Conservation (phyloP, 2,797 vertebrate genomes). For the Alauda arvensis region DNA sequence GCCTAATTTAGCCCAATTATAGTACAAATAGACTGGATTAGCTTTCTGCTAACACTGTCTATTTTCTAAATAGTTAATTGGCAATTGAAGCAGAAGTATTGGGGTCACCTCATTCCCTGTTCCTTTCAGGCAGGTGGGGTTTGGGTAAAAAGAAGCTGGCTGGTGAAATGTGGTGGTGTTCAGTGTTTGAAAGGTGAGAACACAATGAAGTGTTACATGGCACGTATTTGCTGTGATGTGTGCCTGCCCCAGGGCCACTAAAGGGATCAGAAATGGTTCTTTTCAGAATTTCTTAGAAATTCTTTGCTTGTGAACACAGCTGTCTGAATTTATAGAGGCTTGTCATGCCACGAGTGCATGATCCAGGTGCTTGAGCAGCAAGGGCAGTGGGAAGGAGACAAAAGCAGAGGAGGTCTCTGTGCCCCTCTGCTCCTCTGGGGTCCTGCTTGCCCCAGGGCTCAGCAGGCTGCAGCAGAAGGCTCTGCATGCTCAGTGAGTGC, state of each 20-base stretch:
- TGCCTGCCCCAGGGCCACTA: neutral
- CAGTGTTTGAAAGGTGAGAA: neutral
- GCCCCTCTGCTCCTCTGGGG: fast-evolving
- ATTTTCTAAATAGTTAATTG: neutral
- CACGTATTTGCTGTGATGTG: neutral
- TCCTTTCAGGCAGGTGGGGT: neutral
- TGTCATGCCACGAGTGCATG: neutral
- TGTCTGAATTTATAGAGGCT: neutral
- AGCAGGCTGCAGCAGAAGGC: neutral
- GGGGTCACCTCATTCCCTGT: neutral
- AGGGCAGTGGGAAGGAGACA: neutral
- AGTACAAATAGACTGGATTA: neutral
- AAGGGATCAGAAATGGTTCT: neutral
- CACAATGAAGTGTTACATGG: neutral
- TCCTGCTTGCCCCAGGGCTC: neutral
- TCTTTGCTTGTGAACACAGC: neutral
- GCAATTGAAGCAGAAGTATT: neutral
- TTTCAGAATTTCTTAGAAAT: neutral
- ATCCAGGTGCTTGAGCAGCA: neutral
- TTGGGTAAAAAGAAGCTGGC: neutral
- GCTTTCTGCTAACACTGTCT: neutral
- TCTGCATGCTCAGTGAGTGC: fast-evolving
- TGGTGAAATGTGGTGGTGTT: neutral
- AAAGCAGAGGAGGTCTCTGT: neutral
- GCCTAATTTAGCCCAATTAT: neutral